A percentile compares a stretch with the other conserved stretches of the same genome.
phyloP scores from a whole-genome alignment of 2,113 vertebrate genomes.

The Mesoclemmys tuberculata region DNA sequence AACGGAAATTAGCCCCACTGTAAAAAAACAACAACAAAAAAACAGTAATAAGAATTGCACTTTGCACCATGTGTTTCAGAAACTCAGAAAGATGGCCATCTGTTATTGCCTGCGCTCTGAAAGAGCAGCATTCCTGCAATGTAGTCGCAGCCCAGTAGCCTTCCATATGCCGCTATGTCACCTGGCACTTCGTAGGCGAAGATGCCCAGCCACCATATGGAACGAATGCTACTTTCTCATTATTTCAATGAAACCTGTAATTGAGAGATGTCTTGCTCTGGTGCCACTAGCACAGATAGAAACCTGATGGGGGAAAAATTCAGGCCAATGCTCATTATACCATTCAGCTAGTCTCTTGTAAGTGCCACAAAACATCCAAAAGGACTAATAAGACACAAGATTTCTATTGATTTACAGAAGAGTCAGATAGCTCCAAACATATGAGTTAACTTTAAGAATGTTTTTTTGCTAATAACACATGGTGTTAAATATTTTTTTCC shows the following conservation, averaged over 20 bases:
- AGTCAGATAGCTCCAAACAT: background rate
- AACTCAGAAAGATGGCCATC: slow-evolving; percentile 33
- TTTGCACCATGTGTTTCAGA: slow-evolving; percentile 35
- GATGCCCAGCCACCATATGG: background rate
- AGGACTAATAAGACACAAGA: background rate
- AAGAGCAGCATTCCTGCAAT: slow-evolving; percentile 18
- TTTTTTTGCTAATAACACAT: background rate
- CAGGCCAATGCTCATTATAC: background rate
- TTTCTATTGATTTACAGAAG: background rate
- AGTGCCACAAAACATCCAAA: background rate
- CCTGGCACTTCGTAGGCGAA: background rate
- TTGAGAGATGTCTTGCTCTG: background rate
- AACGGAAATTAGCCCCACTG: slow-evolving; percentile 21
- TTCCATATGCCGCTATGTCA: slow-evolving; percentile 40
- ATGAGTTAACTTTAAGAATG: background rate
- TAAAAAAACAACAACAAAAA: slow-evolving; percentile 29
- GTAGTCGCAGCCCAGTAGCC: background rate
- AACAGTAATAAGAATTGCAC: background rate
- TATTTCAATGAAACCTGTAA: background rate
- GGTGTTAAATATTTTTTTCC: background rate
- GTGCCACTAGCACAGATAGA: background rate
- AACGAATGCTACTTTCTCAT: background rate
- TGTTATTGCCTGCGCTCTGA: slow-evolving; percentile 46
- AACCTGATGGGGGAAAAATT: background rate
- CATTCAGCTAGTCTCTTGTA: background rate